Evolutionary conservation across 2,888 invertebrate genomes (phyloP).

Genomic region (Carpatolechia fugitivella): DNA sequence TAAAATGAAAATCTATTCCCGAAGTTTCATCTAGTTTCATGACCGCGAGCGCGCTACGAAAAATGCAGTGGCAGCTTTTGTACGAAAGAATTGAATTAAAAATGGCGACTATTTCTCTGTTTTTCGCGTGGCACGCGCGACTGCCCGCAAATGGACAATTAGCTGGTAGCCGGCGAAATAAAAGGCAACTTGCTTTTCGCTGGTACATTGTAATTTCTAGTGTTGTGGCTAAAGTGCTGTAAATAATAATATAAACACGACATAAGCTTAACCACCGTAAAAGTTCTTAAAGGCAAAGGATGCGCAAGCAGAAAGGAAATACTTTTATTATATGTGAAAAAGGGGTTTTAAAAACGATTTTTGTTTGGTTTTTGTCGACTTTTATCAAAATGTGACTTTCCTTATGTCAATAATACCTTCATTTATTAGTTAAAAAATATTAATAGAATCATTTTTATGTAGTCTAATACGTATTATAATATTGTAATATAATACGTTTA

Average conservation of each 20-base stretch:
- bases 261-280: not conserved
- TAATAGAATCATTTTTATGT: no score
- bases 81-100: conserved; percentile 73
- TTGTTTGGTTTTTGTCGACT: no score
- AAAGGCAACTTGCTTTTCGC: conserved; percentile 40
- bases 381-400: no score
- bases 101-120: conserved; percentile 66
- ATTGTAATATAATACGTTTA: no score
- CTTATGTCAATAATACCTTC: no score
- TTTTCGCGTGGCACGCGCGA: conserved; percentile 64
- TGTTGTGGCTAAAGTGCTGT: not conserved
- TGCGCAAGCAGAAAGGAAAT: no score
- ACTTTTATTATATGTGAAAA: no score
- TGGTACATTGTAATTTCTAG: conserved; percentile 46
- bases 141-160: conserved; percentile 74
- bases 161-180: conserved; percentile 41
- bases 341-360: no score
- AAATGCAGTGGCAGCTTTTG: conserved; percentile 66
- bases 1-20: not conserved
- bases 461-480: no score
- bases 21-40: conserved; percentile 2
- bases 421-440: no score
- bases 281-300: no score
- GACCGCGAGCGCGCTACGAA: conserved; percentile 44
- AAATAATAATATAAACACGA: not conserved